Percentiles rank a stretch among this genome's conserved stretches.
Evolutionary conservation across 1,140 invertebrate species (phyloP).

Genomic region (Rhagoletis zephyria): DNA sequence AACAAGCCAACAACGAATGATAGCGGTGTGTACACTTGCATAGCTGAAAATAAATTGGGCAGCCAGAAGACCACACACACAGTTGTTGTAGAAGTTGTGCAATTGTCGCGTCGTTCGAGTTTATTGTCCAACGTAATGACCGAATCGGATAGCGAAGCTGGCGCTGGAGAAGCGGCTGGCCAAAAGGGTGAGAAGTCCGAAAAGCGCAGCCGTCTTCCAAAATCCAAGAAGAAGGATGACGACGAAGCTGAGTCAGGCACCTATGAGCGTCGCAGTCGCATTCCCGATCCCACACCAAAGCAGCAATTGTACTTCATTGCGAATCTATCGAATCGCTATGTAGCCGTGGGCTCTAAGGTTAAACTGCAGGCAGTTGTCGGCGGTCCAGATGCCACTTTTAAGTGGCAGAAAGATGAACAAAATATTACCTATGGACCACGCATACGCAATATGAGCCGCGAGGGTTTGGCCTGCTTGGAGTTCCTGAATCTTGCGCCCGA

Average conservation of each 20-base stretch:
- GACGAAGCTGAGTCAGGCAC: conserved; percentile 66
- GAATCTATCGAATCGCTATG: conserved; percentile 70
- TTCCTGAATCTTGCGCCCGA: conserved; percentile 71
- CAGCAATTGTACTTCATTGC: conserved; percentile 71
- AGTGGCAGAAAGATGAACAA: conserved; percentile 71
- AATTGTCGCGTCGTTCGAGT: conserved; percentile 67
- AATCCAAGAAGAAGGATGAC: conserved; percentile 63
- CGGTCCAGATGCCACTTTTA: conserved; percentile 68
- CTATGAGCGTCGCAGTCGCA: conserved; percentile 67
- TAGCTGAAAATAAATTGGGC: conserved; percentile 78
- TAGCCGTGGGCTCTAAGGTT: conserved; percentile 70
- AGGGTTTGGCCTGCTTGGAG: conserved; percentile 75
- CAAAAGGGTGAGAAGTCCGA: conserved; percentile 58
- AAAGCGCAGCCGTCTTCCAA: conserved; percentile 62
- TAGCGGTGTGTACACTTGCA: conserved; percentile 81
- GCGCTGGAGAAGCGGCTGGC: conserved; percentile 54
- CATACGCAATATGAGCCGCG: conserved; percentile 69
- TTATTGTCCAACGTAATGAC: conserved; percentile 62
- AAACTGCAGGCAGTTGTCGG: conserved; percentile 70
- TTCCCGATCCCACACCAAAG: conserved; percentile 70
- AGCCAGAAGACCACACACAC: conserved; percentile 69
- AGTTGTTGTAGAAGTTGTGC: conserved; percentile 68
- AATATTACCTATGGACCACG: conserved; percentile 65
- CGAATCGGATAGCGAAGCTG: conserved; percentile 55
- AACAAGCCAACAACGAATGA: conserved; percentile 79